These are phyloP conservation scores for Spialia ferax DNA, from an alignment of 2,888 invertebrate genomes.

Conservation along the genomic window DNA sequence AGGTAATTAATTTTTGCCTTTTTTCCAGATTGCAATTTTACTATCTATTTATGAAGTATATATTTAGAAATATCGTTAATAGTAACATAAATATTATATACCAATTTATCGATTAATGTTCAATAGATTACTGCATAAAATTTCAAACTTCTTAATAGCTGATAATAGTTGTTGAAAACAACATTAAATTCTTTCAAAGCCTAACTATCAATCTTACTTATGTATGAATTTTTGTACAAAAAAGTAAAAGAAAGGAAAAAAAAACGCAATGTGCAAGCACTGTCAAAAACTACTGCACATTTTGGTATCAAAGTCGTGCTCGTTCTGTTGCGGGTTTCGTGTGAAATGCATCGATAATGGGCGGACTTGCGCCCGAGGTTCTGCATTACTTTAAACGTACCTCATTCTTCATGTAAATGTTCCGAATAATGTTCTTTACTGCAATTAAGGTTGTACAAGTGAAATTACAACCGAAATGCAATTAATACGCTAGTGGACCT, in stretches of 20 bases:
- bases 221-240: too few relatives aligned
- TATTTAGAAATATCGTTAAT: too few relatives aligned
- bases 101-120: too few relatives aligned
- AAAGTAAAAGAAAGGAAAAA: too few relatives aligned
- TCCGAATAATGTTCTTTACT: slow-evolving; percentile 28
- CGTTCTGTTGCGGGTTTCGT: slow-evolving; percentile 52
- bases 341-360: slow-evolving; percentile 55
- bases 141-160: too few relatives aligned
- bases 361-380: slow-evolving; percentile 54
- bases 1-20: not conserved
- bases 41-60: too few relatives aligned
- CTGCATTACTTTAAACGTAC: slow-evolving; percentile 33
- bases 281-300: slow-evolving; percentile 36
- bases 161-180: too few relatives aligned
- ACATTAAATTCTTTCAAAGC: too few relatives aligned
- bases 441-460: slow-evolving; percentile 36
- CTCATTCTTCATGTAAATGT: slow-evolving; percentile 50
- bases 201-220: too few relatives aligned
- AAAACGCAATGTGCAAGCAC: slow-evolving; percentile 10
- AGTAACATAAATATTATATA: too few relatives aligned
- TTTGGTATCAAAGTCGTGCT: slow-evolving; percentile 37
- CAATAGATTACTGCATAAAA: too few relatives aligned
- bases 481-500: slow-evolving; percentile 29
- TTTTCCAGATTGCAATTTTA: too few relatives aligned
- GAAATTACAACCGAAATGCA: slow-evolving; percentile 36